These are phyloP conservation scores for Ceratosolen solmsi DNA, from an alignment of 1,140 invertebrate species.

Conservation along the genomic window DNA sequence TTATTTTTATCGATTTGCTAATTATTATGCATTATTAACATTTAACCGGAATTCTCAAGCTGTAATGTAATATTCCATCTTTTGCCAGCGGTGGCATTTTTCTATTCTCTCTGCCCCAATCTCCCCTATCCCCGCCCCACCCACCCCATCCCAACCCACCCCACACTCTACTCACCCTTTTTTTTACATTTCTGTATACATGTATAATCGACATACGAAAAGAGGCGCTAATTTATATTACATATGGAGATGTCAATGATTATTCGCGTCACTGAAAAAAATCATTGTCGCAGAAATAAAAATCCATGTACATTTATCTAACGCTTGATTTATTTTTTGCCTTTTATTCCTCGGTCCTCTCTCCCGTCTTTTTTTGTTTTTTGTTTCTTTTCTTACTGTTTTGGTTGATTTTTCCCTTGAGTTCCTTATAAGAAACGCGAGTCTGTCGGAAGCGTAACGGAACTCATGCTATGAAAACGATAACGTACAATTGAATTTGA, in stretches of 20 bases:
- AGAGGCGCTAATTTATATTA: conserved; percentile 43
- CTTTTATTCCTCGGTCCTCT: neutral
- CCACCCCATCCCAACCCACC: too few species aligned
- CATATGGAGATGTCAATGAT: neutral
- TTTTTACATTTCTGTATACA: conserved; percentile 22
- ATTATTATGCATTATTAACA: conserved; percentile 45
- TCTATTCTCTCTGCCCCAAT: neutral
- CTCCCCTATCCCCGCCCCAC: too few species aligned
- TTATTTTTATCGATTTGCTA: conserved; percentile 43
- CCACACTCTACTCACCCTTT: neutral
- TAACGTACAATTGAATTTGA: neutral
- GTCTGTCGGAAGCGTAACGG: neutral
- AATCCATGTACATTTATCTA: conserved; percentile 46
- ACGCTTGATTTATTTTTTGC: conserved; percentile 18
- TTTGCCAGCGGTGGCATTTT: conserved; percentile 25
- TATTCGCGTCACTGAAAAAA: conserved; percentile 15
- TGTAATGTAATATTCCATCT: conserved; percentile 35
- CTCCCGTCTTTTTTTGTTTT: neutral
- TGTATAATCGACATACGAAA: conserved; percentile 17
- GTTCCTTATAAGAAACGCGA: neutral
- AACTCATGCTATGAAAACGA: neutral
- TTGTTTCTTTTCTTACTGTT: neutral
- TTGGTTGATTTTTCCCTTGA: neutral
- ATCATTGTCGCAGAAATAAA: conserved; percentile 38
- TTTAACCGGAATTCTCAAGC: conserved; percentile 31